Percentiles rank a stretch among this genome's conserved stretches.
These are phyloP conservation scores for Carabus problematicus DNA, from an alignment of 2,888 invertebrate genomes.

Conservation along the genomic window DNA sequence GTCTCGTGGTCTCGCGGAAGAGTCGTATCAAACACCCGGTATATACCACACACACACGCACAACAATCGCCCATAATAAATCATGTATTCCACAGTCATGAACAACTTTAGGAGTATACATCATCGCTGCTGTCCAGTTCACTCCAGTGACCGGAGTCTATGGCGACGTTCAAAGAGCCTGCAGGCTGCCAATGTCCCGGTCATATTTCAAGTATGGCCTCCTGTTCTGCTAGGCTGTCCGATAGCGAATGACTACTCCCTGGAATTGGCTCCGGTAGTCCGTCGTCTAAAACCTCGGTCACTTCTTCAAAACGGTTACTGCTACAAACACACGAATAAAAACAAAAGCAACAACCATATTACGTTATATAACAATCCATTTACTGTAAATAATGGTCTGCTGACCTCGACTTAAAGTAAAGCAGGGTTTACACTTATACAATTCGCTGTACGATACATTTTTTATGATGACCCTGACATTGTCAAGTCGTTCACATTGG, in stretches of 20 bases:
- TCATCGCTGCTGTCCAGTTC: conserved; percentile 51
- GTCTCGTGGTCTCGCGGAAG: conserved; percentile 11
- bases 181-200: conserved; percentile 53
- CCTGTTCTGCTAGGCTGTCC: conserved; percentile 55
- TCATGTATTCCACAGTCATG: conserved; percentile 27
- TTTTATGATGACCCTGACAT: too few species aligned
- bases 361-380: background rate
- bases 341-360: background rate
- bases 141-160: conserved; percentile 55
- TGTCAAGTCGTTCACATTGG: too few species aligned
- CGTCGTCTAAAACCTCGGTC: conserved; percentile 57
- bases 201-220: conserved; percentile 58
- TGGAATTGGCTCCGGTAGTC: conserved; percentile 56
- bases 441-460: too few species aligned
- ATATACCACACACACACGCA: conserved; percentile 6
- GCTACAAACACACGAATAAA: conserved; percentile 47
- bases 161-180: conserved; percentile 53
- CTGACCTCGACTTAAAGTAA: too few species aligned
- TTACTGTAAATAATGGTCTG: background rate
- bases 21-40: conserved; percentile 15
- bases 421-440: too few species aligned
- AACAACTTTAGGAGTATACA: conserved; percentile 41
- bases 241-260: conserved; percentile 58
- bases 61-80: background rate
- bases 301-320: conserved; percentile 57